phyloP scores from a whole-genome alignment of 2,888 invertebrate species.

The Odontomyia ornata region DNA sequence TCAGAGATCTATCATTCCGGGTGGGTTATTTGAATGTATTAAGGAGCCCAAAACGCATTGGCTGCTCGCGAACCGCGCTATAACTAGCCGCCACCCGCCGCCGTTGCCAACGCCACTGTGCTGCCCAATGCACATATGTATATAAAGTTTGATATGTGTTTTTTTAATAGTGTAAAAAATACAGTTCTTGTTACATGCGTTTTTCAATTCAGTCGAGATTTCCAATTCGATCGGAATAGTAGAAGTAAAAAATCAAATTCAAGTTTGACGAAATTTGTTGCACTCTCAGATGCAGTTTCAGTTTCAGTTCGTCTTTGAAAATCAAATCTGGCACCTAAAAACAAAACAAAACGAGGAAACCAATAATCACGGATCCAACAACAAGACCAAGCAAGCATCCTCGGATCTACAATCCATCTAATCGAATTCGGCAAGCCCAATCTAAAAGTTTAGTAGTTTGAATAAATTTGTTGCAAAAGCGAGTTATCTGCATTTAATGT shows the following conservation, averaged over 20 bases:
- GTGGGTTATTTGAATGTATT: slow-evolving; percentile 37
- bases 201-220: slow-evolving; percentile 65
- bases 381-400: not conserved
- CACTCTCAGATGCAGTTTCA: slow-evolving; percentile 16
- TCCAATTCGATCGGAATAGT: slow-evolving; percentile 63
- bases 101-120: slow-evolving; percentile 17
- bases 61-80: slow-evolving; percentile 1
- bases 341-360: not conserved
- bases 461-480: slow-evolving; percentile 12
- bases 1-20: slow-evolving; percentile 49
- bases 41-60: slow-evolving; percentile 19
- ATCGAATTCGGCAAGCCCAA: not conserved
- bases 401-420: not conserved
- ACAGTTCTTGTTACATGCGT: slow-evolving; percentile 54
- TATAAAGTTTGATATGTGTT: slow-evolving; percentile 25
- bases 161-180: slow-evolving; percentile 40
- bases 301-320: not conserved
- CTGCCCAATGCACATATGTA: slow-evolving; percentile 23
- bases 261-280: slow-evolving; percentile 5
- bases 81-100: not conserved
- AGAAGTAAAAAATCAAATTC: slow-evolving; percentile 30
- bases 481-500: not conserved
- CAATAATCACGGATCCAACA: not conserved
- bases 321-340: not conserved
- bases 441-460: slow-evolving; percentile 37